Conservation (phyloP, 2,113 vertebrate genomes). For the Dasyprocta punctata region DNA sequence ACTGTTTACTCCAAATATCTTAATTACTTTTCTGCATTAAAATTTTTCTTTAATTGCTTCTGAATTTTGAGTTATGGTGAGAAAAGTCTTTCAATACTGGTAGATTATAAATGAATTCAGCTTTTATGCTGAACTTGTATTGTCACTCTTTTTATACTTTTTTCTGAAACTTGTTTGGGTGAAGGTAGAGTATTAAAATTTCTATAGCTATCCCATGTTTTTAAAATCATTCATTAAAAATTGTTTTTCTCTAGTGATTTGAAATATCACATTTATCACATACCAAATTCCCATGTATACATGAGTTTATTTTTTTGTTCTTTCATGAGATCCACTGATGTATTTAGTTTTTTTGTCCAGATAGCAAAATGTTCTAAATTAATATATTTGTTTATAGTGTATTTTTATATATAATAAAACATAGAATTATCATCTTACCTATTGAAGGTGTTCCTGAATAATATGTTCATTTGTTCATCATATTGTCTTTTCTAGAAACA, state of each 20-base stretch:
- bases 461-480: background rate
- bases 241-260: background rate
- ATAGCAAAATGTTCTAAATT: background rate
- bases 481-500: background rate
- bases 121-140: background rate
- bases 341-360: background rate
- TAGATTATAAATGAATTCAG: background rate
- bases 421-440: background rate
- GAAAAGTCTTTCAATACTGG: background rate
- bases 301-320: background rate
- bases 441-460: background rate
- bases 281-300: background rate
- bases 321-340: background rate
- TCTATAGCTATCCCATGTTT: background rate
- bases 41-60: background rate
- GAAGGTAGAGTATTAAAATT: background rate
- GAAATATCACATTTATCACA: background rate
- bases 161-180: background rate
- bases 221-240: background rate
- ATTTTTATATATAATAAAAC: background rate
- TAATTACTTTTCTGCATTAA: background rate
- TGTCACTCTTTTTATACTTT: background rate
- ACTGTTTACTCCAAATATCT: background rate
- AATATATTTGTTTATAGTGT: background rate
- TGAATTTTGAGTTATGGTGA: conserved; percentile 13